Base-by-base conservation (phyloP, 2,797 vertebrate genomes). In the Eospalax fontanierii region DNA sequence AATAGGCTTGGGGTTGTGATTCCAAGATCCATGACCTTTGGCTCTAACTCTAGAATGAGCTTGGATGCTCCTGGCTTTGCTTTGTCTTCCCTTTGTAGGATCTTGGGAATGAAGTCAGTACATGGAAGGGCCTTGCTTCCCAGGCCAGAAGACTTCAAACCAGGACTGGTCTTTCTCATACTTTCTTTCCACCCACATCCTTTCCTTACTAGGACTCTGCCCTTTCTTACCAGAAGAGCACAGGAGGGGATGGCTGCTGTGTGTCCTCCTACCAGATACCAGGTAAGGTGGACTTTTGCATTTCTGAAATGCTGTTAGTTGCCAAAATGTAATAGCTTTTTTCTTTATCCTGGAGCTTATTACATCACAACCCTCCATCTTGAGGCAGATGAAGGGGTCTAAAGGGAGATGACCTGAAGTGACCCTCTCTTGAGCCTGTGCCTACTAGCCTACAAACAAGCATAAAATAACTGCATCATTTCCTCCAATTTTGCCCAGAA, bases 171-270 rank as follows among this genome's bases (percentile, higher is more conserved):
- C 40, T 71, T 68, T 90, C 74, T 95, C 84, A 61, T 66, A 35
- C 46, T 21, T 46, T 87, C 35, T 70, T 89, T 89, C 61, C 35
- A 24, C 9, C 38, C 30, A 21, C 1, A 46, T 50, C 24, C 88
- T 71, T 92, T 73, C 85, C 68, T 93, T 75, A 11, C 84, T 38
- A 95, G 95, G 90, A 96, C 92, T 85, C 38, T 59, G 79, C 70
- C 54, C 88, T 92, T 94, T 74, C 28, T 92, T 61, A 43, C 76
- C 80, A 63, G 68, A 89, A 50, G 61, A 93, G 82, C 75, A 28
- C n/a, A 71, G 87, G 78, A 96, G 70, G 93, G 91, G 87, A 97
- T 97, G 96, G 96, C 96, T 85, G 43, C 92, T 50, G 35, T 70
- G 80, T 95, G 80, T 91, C 76, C 30, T 0, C 59, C 79, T 54